Conservation (phyloP, 2,888 invertebrate genomes). For the Mesorhabditis sp. region DNA sequence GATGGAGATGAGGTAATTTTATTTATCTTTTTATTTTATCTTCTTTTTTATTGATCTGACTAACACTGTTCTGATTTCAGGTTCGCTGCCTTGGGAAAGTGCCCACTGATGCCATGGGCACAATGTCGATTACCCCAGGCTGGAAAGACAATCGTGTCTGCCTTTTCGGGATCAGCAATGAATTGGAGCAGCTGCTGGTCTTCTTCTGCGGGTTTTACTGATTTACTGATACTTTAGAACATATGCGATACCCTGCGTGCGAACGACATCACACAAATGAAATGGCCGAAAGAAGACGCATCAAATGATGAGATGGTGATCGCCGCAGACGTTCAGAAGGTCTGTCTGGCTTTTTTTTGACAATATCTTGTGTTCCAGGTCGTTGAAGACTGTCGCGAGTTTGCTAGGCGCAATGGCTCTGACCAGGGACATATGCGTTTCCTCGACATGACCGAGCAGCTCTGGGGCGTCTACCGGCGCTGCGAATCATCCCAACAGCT, state of each 20-base stretch:
- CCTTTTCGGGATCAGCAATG: slow-evolving; percentile 9
- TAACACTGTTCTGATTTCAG: not conserved
- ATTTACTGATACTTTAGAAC: slow-evolving; percentile 1
- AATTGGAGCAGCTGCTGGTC: slow-evolving; percentile 16
- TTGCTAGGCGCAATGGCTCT: not conserved
- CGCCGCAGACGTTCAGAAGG: not conserved
- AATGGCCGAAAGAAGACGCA: slow-evolving; percentile 12
- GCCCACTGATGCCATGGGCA: slow-evolving; percentile 10
- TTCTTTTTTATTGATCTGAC: not conserved
- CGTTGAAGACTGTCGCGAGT: not conserved
- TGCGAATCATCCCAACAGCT: slow-evolving; percentile 10
- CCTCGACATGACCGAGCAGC: slow-evolving; percentile 20
- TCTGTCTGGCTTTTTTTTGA: not conserved
- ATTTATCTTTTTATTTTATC: no score
- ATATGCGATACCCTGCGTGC: slow-evolving; percentile 9
- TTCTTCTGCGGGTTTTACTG: not conserved
- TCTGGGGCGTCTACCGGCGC: slow-evolving; percentile 13
- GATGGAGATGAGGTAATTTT: no score
- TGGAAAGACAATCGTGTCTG: slow-evolving; percentile 16
- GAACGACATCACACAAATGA: slow-evolving; percentile 5
- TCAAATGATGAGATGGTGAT: not conserved
- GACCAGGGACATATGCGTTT: slow-evolving; percentile 1
- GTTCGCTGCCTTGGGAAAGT: no score
- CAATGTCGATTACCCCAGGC: slow-evolving; percentile 14
- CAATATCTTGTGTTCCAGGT: not conserved